Conservation (phyloP, 35 echinoderm and acorn worm species). For the Diadema setosum region DNA sequence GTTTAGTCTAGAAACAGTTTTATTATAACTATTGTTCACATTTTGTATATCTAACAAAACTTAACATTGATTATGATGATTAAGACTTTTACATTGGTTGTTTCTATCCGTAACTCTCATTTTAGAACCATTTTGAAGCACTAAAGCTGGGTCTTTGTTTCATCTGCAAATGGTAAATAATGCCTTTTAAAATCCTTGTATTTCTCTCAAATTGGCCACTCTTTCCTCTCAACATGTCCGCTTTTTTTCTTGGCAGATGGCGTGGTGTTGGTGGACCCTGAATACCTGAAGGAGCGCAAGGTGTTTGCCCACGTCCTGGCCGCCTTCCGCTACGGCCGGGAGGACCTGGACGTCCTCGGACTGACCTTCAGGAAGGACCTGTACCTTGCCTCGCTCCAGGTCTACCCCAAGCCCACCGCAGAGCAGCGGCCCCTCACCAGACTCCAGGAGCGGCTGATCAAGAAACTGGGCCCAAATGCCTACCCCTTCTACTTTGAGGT, state of each 20-base stretch:
- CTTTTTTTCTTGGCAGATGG: slow-evolving; percentile 67
- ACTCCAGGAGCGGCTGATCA: slow-evolving; percentile 91
- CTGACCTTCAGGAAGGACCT: slow-evolving; percentile 97
- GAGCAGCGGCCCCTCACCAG: slow-evolving; percentile 78
- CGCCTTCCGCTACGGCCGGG: slow-evolving; percentile 93
- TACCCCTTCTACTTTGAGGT: slow-evolving; percentile 98
- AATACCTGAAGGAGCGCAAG: slow-evolving; percentile 92
- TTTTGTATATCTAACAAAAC: too few relatives aligned
- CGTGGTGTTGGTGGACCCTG: slow-evolving; percentile 89
- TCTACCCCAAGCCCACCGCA: slow-evolving; percentile 75
- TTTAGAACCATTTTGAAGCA: too few relatives aligned
- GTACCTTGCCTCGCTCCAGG: slow-evolving; percentile 84
- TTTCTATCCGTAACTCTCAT: too few relatives aligned
- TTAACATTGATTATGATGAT: too few relatives aligned
- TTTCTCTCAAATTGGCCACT: too few relatives aligned
- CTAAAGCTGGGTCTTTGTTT: too few relatives aligned
- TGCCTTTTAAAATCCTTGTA: too few relatives aligned
- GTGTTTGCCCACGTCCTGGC: slow-evolving; percentile 93
- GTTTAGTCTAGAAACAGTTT: too few relatives aligned
- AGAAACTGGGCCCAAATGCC: slow-evolving; percentile 92
- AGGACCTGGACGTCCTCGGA: slow-evolving; percentile 94
- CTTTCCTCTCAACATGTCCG: too few relatives aligned
- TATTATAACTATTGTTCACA: too few relatives aligned
- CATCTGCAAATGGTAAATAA: too few relatives aligned
- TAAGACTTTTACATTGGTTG: too few relatives aligned